These are phyloP conservation scores for Congeria kusceri DNA, from an alignment of 2,888 invertebrate genomes.

Conservation along the genomic window DNA sequence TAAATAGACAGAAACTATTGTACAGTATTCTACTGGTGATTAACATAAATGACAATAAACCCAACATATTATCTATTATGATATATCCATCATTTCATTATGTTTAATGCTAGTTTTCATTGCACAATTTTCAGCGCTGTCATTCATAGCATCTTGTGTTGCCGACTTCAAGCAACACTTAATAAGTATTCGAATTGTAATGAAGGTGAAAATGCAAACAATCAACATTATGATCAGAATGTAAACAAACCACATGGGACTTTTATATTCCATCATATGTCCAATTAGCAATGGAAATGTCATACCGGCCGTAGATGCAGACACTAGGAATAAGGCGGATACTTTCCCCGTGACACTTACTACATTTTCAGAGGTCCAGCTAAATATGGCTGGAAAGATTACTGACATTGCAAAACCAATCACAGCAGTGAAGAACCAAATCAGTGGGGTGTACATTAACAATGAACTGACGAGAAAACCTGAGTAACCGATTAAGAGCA, in stretches of 20 bases:
- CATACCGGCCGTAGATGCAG: constrained; percentile 84
- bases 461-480: constrained; percentile 56
- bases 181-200: constrained; percentile 11
- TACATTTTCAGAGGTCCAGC: constrained; percentile 84
- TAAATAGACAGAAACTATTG: no score
- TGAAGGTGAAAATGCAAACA: constrained; percentile 14
- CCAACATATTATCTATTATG: no score
- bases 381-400: constrained; percentile 85
- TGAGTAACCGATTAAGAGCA: neutral
- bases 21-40: no score
- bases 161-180: neutral
- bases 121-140: no score
- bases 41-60: no score
- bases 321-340: constrained; percentile 84
- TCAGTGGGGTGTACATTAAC: constrained; percentile 38
- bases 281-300: constrained; percentile 82
- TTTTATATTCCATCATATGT: constrained; percentile 62
- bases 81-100: no score
- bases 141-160: no score
- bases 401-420: constrained; percentile 85
- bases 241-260: constrained; percentile 67
- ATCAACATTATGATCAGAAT: constrained; percentile 35
- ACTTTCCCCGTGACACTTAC: constrained; percentile 84
- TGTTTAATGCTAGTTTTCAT: no score
- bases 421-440: constrained; percentile 82